Base-by-base conservation (phyloP, 1,140 invertebrate species). In the Atta texana region DNA sequence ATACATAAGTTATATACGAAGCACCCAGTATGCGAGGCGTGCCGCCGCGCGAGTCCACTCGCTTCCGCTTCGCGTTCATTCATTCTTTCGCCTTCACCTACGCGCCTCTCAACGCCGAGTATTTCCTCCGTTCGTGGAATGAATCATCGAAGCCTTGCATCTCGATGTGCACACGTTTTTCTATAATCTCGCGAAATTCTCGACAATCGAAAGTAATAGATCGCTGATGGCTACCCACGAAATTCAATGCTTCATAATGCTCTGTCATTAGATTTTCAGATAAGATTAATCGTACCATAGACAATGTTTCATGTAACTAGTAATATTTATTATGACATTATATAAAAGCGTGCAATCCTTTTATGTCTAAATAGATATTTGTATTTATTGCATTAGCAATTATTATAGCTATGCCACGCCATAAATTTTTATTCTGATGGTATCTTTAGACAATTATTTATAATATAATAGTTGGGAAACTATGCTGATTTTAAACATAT, bases 31-130 rank as follows among this genome's bases (percentile, higher is more conserved):
- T 53, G 14, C 31, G 31, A 86, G 53, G 77, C 76, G 53, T 84
- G 84, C 49, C 64, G 88, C 31, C 55, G 16, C 39, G 57, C 39
- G 71, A 74, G 86, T 88, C 87, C 57, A 64, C 80, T 84, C 89
- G 71, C 87, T 91, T 91, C 89, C 89, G 89, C 89, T 91, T 86
- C 57, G 72, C 82, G 89, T 90, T 90, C 89, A 88, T 88, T 91
- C 89, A 91, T 78, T 88, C 89, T 91, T 86, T 90, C 72, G 34
- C 63, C 84, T 88, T 84, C 81, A 72, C 86, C 86, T 85, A 90
- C 89, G 86, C 89, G 57, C 61, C 74, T 84, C 72, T 82, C 85
- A 69, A 59, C 85, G 64, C 55, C 44, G 53, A 18, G 63, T 81
- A 85, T 86, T 90, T 88, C 89, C 86, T 88, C 34, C 76, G 80